Conservation (phyloP, 1,140 invertebrate genomes). For the Aphidius ervi region DNA sequence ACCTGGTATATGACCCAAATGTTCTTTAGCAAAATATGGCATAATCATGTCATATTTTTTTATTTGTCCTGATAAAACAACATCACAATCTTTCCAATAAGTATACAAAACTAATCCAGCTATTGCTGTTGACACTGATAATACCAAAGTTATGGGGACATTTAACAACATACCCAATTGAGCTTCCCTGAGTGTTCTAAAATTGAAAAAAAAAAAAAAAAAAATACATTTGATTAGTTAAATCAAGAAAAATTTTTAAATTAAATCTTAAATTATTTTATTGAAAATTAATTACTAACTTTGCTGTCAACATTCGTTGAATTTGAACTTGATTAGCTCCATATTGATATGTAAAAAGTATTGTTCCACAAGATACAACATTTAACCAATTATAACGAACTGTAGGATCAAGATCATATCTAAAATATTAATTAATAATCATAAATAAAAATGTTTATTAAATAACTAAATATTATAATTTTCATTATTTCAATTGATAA, state of each 20-base stretch:
- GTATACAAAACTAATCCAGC: slow-evolving; percentile 74
- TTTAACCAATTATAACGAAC: slow-evolving; percentile 72
- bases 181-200: slow-evolving; percentile 58
- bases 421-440: slow-evolving; percentile 25
- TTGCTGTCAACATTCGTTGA: slow-evolving; percentile 44
- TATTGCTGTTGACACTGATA: slow-evolving; percentile 65
- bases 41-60: slow-evolving; percentile 39
- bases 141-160: slow-evolving; percentile 61
- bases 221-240: too few species aligned
- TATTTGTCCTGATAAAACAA: slow-evolving; percentile 59
- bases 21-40: slow-evolving; percentile 67
- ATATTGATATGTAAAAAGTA: slow-evolving; percentile 72
- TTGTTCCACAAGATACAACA: slow-evolving; percentile 66
- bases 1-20: slow-evolving; percentile 63
- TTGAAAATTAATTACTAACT: slow-evolving; percentile 30
- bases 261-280: too few species aligned
- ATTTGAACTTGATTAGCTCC: slow-evolving; percentile 72
- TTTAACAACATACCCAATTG: slow-evolving; percentile 62
- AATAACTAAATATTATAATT: neutral
- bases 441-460: neutral
- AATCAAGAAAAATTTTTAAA: too few species aligned
- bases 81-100: slow-evolving; percentile 73
- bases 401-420: slow-evolving; percentile 63
- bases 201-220: too few species aligned
- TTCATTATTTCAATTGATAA: neutral